These are phyloP conservation scores for Hetaerina titia DNA, from an alignment of 2,888 invertebrate genomes.

Conservation along the genomic window DNA sequence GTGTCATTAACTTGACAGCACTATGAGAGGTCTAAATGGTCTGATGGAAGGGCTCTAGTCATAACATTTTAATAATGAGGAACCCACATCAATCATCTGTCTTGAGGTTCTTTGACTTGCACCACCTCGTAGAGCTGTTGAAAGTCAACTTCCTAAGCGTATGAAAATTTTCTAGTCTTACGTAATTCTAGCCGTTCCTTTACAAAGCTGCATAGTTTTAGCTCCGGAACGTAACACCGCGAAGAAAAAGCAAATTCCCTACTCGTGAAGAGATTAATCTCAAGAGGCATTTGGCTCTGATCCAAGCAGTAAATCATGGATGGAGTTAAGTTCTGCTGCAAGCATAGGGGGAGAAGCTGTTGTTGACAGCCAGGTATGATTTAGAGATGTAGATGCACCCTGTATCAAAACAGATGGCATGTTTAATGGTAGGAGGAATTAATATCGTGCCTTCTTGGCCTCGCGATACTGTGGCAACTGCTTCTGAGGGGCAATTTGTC, in stretches of 20 bases:
- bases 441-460: slow-evolving; percentile 36
- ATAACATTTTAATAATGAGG: background rate
- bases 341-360: slow-evolving; percentile 15
- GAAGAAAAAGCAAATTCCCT: slow-evolving; percentile 48
- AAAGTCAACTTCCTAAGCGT: background rate
- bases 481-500: slow-evolving; percentile 36
- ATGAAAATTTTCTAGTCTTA: background rate
- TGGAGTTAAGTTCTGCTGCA: slow-evolving; percentile 27
- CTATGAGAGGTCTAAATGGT: too few relatives aligned
- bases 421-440: slow-evolving; percentile 46
- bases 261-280: slow-evolving; percentile 52
- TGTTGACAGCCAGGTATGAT: slow-evolving; percentile 60
- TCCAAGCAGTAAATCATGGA: slow-evolving; percentile 51
- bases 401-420: slow-evolving; percentile 56
- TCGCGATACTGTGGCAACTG: background rate
- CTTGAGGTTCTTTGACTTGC: background rate
- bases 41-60: too few relatives aligned
- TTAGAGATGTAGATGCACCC: slow-evolving; percentile 54
- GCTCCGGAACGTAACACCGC: background rate
- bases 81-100: background rate
- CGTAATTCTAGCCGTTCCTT: background rate
- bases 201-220: background rate
- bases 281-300: background rate
- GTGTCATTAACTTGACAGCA: too few relatives aligned
- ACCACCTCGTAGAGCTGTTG: background rate